Percentiles rank a stretch among this genome's conserved stretches.
phyloP scores from a whole-genome alignment of 2,797 vertebrate species.

The Parauchenoglanis punctatus region DNA sequence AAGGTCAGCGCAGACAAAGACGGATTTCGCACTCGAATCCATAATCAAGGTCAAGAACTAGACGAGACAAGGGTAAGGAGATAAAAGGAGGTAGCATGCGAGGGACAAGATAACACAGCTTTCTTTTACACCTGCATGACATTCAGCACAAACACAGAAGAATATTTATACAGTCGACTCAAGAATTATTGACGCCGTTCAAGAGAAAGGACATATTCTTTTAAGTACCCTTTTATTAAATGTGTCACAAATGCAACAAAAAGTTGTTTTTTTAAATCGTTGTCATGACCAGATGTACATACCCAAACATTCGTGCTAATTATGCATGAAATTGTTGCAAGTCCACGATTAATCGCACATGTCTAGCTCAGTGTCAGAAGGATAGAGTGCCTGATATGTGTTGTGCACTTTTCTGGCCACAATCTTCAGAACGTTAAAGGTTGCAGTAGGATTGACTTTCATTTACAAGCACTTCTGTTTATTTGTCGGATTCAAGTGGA shows the following conservation, averaged over 20 bases:
- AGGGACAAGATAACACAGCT: conserved; percentile 4
- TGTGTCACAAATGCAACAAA: not conserved
- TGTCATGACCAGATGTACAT: not conserved
- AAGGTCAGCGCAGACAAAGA: not conserved
- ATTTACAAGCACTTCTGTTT: not conserved
- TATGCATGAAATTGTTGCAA: not conserved
- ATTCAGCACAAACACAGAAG: not conserved
- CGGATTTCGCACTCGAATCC: not conserved
- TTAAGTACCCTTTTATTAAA: not conserved
- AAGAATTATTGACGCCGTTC: not conserved
- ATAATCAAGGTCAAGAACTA: conserved; percentile 21
- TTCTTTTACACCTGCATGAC: not conserved
- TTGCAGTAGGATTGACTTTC: not conserved
- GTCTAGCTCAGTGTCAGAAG: not conserved
- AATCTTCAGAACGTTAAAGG: not conserved
- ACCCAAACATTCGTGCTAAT: not conserved
- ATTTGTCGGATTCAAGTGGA: not conserved
- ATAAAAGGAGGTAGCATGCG: conserved; percentile 13
- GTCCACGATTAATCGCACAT: not conserved
- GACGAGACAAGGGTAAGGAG: not conserved
- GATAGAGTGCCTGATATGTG: not conserved
- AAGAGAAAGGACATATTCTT: not conserved
- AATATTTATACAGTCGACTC: not conserved
- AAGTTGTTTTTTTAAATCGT: not conserved
- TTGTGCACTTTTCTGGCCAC: not conserved